phyloP scores from a whole-genome alignment of 2,888 invertebrate genomes.

The Dorcus parallelipipedus region DNA sequence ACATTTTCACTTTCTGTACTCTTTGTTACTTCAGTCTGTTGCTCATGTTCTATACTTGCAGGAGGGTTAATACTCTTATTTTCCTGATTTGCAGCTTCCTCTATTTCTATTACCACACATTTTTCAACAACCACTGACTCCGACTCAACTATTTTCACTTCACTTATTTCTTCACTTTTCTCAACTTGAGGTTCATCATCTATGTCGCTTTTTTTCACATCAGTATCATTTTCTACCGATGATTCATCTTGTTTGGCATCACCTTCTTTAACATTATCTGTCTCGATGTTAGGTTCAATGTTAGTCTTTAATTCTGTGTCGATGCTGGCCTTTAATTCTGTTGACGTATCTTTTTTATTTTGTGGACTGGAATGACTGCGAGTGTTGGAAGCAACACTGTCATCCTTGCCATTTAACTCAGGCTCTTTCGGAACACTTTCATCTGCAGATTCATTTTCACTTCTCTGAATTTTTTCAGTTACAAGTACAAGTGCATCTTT shows the following conservation, averaged over 20 bases:
- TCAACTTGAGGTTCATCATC: background rate
- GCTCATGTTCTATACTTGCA: background rate
- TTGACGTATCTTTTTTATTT: background rate
- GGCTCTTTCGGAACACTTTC: background rate
- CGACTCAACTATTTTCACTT: background rate
- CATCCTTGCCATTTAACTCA: conserved; percentile 5
- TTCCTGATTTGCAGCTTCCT: background rate
- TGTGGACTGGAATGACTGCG: background rate
- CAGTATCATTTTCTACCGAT: background rate
- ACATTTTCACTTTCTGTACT: conserved; percentile 1
- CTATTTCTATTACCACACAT: background rate
- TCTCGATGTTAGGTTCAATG: background rate
- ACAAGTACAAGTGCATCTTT: background rate
- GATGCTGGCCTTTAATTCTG: background rate
- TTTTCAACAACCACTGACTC: background rate
- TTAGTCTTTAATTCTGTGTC: background rate
- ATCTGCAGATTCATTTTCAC: background rate
- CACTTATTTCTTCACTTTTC: background rate
- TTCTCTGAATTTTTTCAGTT: conserved; percentile 1
- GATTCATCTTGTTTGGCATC: background rate
- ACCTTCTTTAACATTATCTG: background rate
- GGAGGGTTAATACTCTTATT: background rate
- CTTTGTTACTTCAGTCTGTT: background rate
- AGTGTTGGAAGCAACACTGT: background rate
- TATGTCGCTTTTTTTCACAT: background rate